Conservation (phyloP, 2,113 vertebrate genomes). For the Cercocebus atys region DNA sequence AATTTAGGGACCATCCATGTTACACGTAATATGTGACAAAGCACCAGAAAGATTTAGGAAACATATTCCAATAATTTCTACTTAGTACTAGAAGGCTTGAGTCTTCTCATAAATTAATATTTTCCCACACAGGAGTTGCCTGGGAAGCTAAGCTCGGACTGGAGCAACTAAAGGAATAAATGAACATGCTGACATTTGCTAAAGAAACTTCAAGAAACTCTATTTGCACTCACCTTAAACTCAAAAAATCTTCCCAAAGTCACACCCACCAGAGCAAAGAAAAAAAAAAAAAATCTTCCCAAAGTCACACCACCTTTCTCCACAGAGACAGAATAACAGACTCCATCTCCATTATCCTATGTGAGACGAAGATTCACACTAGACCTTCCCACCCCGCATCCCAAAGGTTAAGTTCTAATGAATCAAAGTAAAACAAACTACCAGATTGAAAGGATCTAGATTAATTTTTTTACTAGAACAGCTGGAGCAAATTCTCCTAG, state of each 20-base stretch:
- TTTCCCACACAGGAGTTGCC: background rate
- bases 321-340: background rate
- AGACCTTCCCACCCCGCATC: background rate
- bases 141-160: background rate
- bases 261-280: background rate
- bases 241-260: background rate
- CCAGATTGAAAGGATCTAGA: background rate
- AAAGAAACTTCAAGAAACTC: background rate
- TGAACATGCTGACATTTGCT: background rate
- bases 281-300: background rate
- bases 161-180: background rate
- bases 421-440: constrained; percentile 37
- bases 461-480: constrained; percentile 28
- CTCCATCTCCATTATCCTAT: background rate
- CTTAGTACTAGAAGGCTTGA: background rate
- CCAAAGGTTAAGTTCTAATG: background rate
- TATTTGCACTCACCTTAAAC: background rate
- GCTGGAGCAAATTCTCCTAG: constrained; percentile 1
- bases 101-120: background rate
- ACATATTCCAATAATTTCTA: background rate
- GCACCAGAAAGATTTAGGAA: background rate
- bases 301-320: background rate
- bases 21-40: background rate
- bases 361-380: background rate
- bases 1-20: background rate